Evolutionary conservation across 2,888 invertebrate genomes (phyloP).

Genomic region (Amorpha juglandis): DNA sequence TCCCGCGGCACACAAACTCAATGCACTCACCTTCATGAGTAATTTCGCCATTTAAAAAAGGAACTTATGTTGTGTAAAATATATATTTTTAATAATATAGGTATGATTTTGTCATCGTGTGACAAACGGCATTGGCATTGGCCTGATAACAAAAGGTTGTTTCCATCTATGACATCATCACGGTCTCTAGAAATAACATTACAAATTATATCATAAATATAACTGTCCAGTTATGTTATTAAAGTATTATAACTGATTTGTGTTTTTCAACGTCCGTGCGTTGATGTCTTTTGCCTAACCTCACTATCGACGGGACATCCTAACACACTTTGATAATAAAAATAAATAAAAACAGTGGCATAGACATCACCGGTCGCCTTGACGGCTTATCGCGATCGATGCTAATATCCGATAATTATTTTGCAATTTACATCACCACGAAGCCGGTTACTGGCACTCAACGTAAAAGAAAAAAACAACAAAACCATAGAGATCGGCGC

Average conservation of each 20-base stretch:
- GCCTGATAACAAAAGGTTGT: conserved; percentile 19
- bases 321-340: conserved; percentile 42
- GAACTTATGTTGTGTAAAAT: conserved; percentile 4
- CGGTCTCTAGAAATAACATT: conserved; percentile 2
- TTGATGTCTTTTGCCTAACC: conserved; percentile 36
- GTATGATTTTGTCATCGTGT: conserved; percentile 7
- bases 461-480: conserved; percentile 58
- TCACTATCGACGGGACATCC: conserved; percentile 46
- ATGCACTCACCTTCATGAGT: conserved; percentile 3
- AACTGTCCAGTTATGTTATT: background rate
- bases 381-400: conserved; percentile 50
- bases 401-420: conserved; percentile 68
- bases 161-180: conserved; percentile 11
- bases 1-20: conserved; percentile 21
- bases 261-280: conserved; percentile 21
- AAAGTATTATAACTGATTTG: background rate
- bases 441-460: conserved; percentile 49
- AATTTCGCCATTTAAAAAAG: background rate
- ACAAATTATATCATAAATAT: too few relatives aligned
- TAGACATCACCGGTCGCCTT: conserved; percentile 48
- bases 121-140: conserved; percentile 16
- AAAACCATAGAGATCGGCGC: conserved; percentile 28
- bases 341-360: conserved; percentile 48
- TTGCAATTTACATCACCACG: conserved; percentile 73
- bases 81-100: background rate